These are phyloP conservation scores for Hycleus cichorii DNA, from an alignment of 1,140 invertebrate genomes.

Conservation along the genomic window DNA sequence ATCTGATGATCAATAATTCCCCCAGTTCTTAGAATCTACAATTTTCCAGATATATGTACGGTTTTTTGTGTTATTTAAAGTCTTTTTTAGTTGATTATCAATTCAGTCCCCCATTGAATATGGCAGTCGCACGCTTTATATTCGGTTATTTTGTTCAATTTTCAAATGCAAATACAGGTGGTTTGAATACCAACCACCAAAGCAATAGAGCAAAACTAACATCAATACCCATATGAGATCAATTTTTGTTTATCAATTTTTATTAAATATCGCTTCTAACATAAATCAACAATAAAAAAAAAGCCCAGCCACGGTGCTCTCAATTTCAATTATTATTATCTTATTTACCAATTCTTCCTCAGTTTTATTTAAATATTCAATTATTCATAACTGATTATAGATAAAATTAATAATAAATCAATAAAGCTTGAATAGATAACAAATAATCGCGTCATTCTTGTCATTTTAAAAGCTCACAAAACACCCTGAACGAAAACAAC, in stretches of 20 bases:
- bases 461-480: conserved; percentile 12
- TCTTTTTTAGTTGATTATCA: not conserved
- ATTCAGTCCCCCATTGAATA: too few relatives aligned
- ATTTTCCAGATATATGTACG: conserved; percentile 18
- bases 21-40: conserved; percentile 31
- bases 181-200: conserved; percentile 24
- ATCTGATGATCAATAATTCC: conserved; percentile 40
- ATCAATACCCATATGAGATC: not conserved
- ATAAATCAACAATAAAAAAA: conserved; percentile 26
- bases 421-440: conserved; percentile 21
- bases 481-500: not conserved
- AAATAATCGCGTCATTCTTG: conserved; percentile 18
- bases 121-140: too few relatives aligned
- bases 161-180: conserved; percentile 37
- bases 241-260: conserved; percentile 30
- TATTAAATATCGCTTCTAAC: conserved; percentile 32
- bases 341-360: conserved; percentile 22
- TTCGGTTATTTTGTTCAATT: conserved; percentile 17
- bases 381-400: conserved; percentile 24
- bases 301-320: conserved; percentile 12
- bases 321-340: conserved; percentile 27
- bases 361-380: conserved; percentile 28
- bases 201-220: too few relatives aligned
- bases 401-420: conserved; percentile 26
- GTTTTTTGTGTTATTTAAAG: conserved; percentile 24